These are phyloP conservation scores for Rallus crepitans DNA, from an alignment of 2,797 vertebrate species.

Conservation along the genomic window DNA sequence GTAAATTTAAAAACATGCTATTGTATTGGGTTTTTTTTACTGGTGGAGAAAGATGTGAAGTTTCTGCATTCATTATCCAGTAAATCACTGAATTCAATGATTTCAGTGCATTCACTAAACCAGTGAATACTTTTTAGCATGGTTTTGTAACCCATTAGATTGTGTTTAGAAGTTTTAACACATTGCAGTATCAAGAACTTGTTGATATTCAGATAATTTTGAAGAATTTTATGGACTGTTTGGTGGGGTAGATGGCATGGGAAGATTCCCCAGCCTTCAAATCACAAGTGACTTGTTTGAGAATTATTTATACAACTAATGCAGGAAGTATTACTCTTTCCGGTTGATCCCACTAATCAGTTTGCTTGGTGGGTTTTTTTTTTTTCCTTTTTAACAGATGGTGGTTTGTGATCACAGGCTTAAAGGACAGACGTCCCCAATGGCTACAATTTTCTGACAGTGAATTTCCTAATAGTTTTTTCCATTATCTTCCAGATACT, in stretches of 20 bases:
- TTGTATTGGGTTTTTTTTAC: neutral
- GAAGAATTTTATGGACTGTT: neutral
- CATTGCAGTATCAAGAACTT: neutral
- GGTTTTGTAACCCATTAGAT: neutral
- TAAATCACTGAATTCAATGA: neutral
- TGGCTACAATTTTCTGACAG: neutral
- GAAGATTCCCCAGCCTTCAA: neutral
- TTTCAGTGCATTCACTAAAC: neutral
- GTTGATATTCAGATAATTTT: neutral
- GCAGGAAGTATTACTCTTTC: neutral
- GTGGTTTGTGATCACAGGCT: neutral
- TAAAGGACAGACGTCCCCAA: neutral
- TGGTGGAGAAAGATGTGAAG: neutral
- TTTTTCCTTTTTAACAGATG: neutral
- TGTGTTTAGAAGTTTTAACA: neutral
- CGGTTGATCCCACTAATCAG: neutral
- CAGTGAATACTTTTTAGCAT: neutral
- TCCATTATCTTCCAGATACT: neutral
- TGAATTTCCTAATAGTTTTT: neutral
- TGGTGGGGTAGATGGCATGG: neutral
- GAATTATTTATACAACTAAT: neutral
- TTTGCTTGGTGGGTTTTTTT: neutral
- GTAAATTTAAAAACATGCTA: neutral
- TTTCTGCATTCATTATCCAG: neutral
- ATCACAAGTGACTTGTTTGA: neutral